These are phyloP conservation scores for Hirundichthys speculiger DNA, from an alignment of 2,113 vertebrate genomes.

Conservation along the genomic window DNA sequence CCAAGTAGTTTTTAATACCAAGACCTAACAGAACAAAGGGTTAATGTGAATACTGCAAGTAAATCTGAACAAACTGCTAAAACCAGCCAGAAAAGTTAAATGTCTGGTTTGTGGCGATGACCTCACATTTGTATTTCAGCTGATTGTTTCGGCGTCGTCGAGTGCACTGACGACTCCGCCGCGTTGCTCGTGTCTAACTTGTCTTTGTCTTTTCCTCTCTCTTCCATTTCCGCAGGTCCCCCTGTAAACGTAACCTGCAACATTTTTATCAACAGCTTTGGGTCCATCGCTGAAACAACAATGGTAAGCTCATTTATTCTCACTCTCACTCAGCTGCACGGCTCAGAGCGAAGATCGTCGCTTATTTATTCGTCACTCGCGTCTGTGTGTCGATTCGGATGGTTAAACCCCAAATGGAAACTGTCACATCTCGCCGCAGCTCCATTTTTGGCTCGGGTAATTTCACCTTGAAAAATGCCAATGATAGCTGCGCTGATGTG, in stretches of 20 bases:
- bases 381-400: constrained; percentile 10
- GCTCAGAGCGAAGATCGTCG: background rate
- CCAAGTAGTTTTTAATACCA: too few species aligned
- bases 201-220: constrained; percentile 9
- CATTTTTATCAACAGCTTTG: constrained; percentile 99
- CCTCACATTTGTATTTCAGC: too few species aligned
- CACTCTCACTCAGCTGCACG: background rate
- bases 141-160: too few species aligned
- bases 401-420: constrained; percentile 23
- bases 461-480: constrained; percentile 25
- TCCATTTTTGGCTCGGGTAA: constrained; percentile 27
- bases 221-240: constrained; percentile 82
- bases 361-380: background rate
- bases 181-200: constrained; percentile 6
- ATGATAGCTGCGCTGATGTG: background rate
- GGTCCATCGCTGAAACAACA: constrained; percentile 98
- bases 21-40: too few species aligned
- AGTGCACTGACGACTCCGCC: too few species aligned
- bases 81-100: too few species aligned
- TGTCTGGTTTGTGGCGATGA: too few species aligned
- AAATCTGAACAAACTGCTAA: too few species aligned
- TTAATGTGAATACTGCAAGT: too few species aligned
- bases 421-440: constrained; percentile 10
- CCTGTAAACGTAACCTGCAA: constrained; percentile 98
- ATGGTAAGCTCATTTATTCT: constrained; percentile 88